Percentiles rank a stretch among this genome's conserved stretches.
These are phyloP conservation scores for Odontomachus brunneus DNA, from an alignment of 1,140 invertebrate species.

Conservation along the genomic window DNA sequence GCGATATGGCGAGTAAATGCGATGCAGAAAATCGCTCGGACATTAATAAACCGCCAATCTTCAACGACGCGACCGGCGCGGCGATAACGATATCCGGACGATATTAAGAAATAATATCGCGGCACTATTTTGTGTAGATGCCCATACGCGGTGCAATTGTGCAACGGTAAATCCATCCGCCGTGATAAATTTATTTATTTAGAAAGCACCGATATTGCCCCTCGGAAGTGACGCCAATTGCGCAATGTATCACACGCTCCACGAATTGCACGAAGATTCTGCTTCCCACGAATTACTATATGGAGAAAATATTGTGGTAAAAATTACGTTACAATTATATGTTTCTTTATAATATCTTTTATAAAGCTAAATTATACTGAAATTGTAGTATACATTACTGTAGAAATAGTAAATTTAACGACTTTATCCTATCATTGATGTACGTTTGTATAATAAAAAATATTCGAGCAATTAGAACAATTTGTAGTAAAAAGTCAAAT, in stretches of 20 bases:
- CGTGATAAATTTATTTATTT: constrained; percentile 43
- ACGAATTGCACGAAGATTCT: background rate
- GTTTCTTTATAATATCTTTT: no score
- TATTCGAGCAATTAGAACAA: no score
- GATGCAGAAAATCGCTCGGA: constrained; percentile 2
- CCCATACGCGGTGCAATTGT: background rate
- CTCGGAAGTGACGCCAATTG: background rate
- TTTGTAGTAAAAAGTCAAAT: no score
- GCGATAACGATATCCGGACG: background rate
- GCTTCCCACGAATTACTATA: background rate
- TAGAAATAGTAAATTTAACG: no score
- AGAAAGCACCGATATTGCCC: background rate
- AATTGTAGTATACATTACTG: no score
- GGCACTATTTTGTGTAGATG: constrained; percentile 1
- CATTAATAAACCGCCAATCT: constrained; percentile 22
- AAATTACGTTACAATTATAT: no score
- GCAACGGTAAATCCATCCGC: constrained; percentile 32
- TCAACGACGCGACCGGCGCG: background rate
- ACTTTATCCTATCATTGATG: no score
- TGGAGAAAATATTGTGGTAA: no score
- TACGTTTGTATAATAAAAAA: no score
- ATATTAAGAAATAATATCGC: constrained; percentile 4
- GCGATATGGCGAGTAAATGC: background rate
- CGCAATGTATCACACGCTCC: background rate
- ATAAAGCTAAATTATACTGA: no score